Percentiles rank a stretch among this genome's conserved stretches.
Evolutionary conservation across 2,888 invertebrate genomes (phyloP).

Genomic region (Pocota personata): DNA sequence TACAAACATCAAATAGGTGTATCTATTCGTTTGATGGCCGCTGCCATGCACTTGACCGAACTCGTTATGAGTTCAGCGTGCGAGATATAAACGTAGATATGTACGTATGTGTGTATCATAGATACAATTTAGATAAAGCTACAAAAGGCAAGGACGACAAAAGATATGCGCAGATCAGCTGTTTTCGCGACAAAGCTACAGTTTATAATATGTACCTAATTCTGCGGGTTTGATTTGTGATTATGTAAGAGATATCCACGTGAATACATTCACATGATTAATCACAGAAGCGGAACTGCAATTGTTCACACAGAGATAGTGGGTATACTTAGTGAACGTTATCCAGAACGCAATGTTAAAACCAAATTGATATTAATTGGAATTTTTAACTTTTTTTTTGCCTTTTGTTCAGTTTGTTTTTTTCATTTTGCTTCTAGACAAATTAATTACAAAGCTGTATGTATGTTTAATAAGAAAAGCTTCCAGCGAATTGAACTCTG

Average conservation of each 20-base stretch:
- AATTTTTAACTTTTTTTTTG: conserved; percentile 2
- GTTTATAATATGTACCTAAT: neutral
- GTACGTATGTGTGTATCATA: neutral
- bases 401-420: neutral
- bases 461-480: neutral
- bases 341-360: conserved; percentile 27
- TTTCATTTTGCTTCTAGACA: conserved; percentile 1
- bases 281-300: conserved; percentile 44
- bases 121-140: too few species aligned
- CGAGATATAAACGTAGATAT: neutral
- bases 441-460: conserved; percentile 11
- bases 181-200: neutral
- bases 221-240: neutral
- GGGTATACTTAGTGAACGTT: neutral
- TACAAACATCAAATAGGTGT: neutral
- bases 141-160: neutral
- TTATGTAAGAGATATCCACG: conserved; percentile 30
- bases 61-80: conserved; percentile 24
- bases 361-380: conserved; percentile 49
- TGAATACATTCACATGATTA: conserved; percentile 31
- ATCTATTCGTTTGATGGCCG: neutral
- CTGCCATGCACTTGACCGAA: conserved; percentile 43
- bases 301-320: conserved; percentile 10
- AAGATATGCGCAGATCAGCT: neutral
- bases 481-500: conserved; percentile 14